These are phyloP conservation scores for Ormyrus thymus DNA, from an alignment of 2,888 invertebrate species.

Conservation along the genomic window DNA sequence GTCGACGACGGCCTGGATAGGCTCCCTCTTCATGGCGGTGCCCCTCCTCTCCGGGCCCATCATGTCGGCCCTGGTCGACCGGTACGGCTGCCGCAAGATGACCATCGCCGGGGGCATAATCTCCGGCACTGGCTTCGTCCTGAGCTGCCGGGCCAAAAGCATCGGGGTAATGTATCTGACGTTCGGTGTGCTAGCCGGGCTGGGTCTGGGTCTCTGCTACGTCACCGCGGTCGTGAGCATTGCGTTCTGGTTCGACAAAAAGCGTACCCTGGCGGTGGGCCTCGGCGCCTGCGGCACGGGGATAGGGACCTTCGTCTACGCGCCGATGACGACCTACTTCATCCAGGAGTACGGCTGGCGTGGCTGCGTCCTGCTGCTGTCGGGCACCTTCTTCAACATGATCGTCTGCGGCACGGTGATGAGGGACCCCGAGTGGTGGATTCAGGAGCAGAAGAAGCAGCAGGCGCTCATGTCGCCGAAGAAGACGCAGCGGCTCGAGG, in stretches of 20 bases:
- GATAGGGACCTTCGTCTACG: constrained; percentile 91
- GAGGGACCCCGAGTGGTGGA: constrained; percentile 92
- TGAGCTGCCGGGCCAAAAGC: constrained; percentile 83
- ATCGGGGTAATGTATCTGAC: constrained; percentile 89
- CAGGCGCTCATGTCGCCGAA: constrained; percentile 35
- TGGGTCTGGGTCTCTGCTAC: constrained; percentile 90
- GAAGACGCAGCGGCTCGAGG: constrained; percentile 61
- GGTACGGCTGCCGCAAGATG: constrained; percentile 89
- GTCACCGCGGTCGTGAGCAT: constrained; percentile 94
- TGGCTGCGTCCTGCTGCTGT: constrained; percentile 86
- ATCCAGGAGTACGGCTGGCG: constrained; percentile 90
- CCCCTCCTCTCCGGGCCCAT: constrained; percentile 90
- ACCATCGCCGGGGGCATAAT: constrained; percentile 85
- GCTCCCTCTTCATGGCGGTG: constrained; percentile 91
- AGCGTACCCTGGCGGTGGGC: constrained; percentile 89
- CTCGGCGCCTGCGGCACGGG: constrained; percentile 93
- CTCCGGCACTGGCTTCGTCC: constrained; percentile 84
- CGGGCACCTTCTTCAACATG: constrained; percentile 89
- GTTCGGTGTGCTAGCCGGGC: constrained; percentile 89
- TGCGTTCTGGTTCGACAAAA: constrained; percentile 94
- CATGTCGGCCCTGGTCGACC: constrained; percentile 89
- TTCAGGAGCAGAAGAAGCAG: constrained; percentile 79
- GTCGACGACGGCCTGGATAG: constrained; percentile 92
- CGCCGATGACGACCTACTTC: constrained; percentile 88
- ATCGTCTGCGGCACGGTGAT: constrained; percentile 91